Percentiles rank a stretch among this genome's conserved stretches.
Conservation (phyloP, 2,113 vertebrate species). For the Odontesthes bonariensis region DNA sequence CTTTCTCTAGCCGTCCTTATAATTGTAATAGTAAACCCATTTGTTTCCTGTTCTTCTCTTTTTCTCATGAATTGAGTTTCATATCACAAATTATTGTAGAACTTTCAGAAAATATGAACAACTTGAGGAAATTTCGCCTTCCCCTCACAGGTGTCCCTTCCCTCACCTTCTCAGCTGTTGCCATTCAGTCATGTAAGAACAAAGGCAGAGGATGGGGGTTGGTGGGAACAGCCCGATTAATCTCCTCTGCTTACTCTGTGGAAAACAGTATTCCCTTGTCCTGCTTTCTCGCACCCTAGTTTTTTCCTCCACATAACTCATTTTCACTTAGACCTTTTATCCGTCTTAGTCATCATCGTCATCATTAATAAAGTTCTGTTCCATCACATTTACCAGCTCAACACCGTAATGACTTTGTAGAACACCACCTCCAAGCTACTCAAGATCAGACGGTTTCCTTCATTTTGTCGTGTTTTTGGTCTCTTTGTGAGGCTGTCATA, state of each 20-base stretch:
- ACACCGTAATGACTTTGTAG: conserved; percentile 4
- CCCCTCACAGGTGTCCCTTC: conserved; percentile 64
- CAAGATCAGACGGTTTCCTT: not conserved
- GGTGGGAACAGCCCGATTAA: conserved; percentile 52
- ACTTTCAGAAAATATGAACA: conserved; percentile 2
- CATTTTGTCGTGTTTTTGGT: not conserved
- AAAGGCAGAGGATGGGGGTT: conserved; percentile 55
- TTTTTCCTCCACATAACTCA: conserved; percentile 26
- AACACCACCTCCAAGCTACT: not conserved
- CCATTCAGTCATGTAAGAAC: conserved; percentile 63
- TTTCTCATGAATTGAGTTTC: conserved; percentile 10
- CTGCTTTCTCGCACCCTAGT: conserved; percentile 32
- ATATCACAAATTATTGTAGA: conserved; percentile 32
- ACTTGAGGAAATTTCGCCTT: conserved; percentile 47
- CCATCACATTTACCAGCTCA: not conserved
- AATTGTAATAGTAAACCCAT: conserved; percentile 2
- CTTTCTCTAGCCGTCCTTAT: conserved; percentile 22
- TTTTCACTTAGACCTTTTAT: conserved; percentile 32
- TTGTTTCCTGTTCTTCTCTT: conserved; percentile 1
- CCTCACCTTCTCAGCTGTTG: conserved; percentile 76
- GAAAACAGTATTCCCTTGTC: conserved; percentile 39
- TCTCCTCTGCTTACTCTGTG: conserved; percentile 48
- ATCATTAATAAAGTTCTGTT: no score
- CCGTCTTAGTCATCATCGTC: not conserved
- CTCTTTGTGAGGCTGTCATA: not conserved